Evolutionary conservation across 2,113 vertebrate genomes (phyloP).

Genomic region (Cavia aperea): DNA sequence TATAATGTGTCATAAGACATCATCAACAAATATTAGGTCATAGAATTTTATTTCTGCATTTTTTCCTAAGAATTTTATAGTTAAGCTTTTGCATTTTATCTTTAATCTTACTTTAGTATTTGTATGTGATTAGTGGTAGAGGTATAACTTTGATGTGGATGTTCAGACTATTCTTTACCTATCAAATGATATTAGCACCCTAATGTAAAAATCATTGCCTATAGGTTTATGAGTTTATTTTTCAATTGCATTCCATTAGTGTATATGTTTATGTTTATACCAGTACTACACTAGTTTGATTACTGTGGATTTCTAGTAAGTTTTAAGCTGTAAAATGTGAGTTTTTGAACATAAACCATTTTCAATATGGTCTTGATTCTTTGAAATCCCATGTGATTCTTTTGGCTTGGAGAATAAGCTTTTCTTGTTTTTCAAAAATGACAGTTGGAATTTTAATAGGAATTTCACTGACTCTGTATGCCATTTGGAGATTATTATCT

Average conservation of each 20-base stretch:
- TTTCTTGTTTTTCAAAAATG: background rate
- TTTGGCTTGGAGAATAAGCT: background rate
- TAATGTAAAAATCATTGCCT: background rate
- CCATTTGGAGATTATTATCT: background rate
- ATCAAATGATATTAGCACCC: background rate
- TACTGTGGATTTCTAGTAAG: background rate
- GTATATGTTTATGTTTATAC: background rate
- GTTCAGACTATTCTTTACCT: background rate
- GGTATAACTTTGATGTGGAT: background rate
- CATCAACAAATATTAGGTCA: background rate
- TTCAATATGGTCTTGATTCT: background rate
- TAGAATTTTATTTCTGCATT: background rate
- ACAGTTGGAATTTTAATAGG: background rate
- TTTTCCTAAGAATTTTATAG: background rate
- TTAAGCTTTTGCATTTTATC: background rate
- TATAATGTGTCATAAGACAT: background rate
- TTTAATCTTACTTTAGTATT: background rate
- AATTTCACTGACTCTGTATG: background rate
- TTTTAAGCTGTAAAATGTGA: background rate
- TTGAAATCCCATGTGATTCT: background rate
- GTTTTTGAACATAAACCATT: background rate
- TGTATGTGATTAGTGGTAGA: background rate
- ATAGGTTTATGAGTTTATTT: background rate
- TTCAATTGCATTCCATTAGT: background rate
- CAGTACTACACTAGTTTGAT: background rate